Evolutionary conservation across 2,888 invertebrate species (phyloP).

Genomic region (Emesis russula): DNA sequence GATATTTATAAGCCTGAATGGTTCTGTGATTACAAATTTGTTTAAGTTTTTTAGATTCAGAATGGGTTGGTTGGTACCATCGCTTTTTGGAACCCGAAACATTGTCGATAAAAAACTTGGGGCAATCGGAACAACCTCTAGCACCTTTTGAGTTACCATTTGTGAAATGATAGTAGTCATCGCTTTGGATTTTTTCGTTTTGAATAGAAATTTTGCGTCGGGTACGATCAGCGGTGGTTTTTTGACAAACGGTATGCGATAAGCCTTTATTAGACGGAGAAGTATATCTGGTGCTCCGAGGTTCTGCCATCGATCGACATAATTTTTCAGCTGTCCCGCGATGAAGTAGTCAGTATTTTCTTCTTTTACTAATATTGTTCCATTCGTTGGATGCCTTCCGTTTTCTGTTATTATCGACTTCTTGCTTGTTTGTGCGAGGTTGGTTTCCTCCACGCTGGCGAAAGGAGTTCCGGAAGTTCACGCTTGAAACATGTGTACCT

Average conservation of each 20-base stretch:
- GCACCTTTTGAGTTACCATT: conserved; percentile 17
- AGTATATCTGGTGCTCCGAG: not conserved
- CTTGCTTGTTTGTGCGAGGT: not conserved
- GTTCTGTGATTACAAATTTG: not conserved
- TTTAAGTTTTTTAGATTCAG: conserved; percentile 36
- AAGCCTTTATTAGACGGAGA: not conserved
- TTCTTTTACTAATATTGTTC: not conserved
- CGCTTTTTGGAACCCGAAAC: conserved; percentile 49
- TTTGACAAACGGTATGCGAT: conserved; percentile 19
- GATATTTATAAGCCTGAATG: not conserved
- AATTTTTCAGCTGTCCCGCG: conserved; percentile 3
- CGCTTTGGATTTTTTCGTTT: conserved; percentile 17
- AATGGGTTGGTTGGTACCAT: conserved; percentile 35
- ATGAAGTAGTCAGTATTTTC: conserved; percentile 26
- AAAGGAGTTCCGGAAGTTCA: not conserved
- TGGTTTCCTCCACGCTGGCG: not conserved
- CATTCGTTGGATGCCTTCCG: not conserved
- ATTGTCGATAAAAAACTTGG: conserved; percentile 28
- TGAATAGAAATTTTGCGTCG: not conserved
- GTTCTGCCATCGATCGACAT: conserved; percentile 9
- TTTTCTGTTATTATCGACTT: not conserved
- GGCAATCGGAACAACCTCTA: not conserved
- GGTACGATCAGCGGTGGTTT: conserved; percentile 1
- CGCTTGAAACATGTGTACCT: not conserved
- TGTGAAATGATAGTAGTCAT: conserved; percentile 7